A percentile compares a stretch with the other conserved stretches of the same genome.
These are phyloP conservation scores for Drosophila bifasciata DNA, from an alignment of 1,140 invertebrate species.

Conservation along the genomic window DNA sequence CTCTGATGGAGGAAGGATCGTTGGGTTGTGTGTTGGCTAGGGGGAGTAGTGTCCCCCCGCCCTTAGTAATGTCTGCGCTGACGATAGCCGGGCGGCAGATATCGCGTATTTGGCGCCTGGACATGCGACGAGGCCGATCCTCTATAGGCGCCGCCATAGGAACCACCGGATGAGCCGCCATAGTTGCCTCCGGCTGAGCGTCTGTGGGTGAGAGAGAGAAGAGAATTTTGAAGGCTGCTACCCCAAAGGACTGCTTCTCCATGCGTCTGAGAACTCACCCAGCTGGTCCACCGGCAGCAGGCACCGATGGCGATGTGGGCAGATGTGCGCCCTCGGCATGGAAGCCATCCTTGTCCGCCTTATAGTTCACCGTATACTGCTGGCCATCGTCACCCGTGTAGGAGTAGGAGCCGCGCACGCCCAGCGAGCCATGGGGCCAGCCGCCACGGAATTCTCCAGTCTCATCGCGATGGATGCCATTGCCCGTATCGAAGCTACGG, in stretches of 20 bases:
- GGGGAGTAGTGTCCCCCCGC: too few species aligned
- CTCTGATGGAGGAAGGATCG: too few species aligned
- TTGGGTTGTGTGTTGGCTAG: too few species aligned
- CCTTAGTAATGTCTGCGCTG: slow-evolving; percentile 64
- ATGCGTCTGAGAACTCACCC: slow-evolving; percentile 8
- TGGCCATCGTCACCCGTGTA: slow-evolving; percentile 87
- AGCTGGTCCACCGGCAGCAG: slow-evolving; percentile 57
- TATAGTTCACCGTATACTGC: slow-evolving; percentile 89
- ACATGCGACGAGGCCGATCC: slow-evolving; percentile 48
- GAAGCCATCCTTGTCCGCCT: slow-evolving; percentile 86
- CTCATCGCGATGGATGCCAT: slow-evolving; percentile 86
- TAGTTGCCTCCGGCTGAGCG: slow-evolving; percentile 26
- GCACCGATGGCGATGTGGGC: slow-evolving; percentile 88
- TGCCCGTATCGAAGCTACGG: slow-evolving; percentile 86
- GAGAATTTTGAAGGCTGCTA: too few species aligned
- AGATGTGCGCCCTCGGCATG: slow-evolving; percentile 90
- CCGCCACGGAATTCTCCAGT: slow-evolving; percentile 85
- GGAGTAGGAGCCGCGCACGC: slow-evolving; percentile 87
- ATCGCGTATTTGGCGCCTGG: slow-evolving; percentile 47
- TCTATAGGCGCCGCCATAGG: slow-evolving; percentile 53
- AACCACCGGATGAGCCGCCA: slow-evolving; percentile 31
- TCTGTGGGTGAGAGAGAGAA: background rate
- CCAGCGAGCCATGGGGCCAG: slow-evolving; percentile 85
- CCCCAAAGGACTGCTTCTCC: too few species aligned
- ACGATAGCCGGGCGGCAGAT: slow-evolving; percentile 65